Conservation (phyloP, 2,797 vertebrate genomes). For the Sciurus vulgaris region DNA sequence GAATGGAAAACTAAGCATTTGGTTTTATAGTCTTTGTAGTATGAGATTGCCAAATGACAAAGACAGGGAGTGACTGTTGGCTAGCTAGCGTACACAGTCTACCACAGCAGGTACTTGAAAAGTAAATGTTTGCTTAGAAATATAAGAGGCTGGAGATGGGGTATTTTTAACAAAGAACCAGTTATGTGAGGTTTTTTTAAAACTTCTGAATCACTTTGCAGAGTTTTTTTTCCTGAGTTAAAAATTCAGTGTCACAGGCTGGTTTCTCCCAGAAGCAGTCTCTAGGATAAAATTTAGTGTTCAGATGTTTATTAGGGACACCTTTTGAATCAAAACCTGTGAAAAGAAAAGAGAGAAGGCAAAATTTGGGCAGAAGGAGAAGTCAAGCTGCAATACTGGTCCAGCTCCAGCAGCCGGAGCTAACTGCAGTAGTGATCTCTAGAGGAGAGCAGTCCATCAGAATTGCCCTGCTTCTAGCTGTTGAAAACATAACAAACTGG, state of each 20-base stretch:
- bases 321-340: not conserved
- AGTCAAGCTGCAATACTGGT: not conserved
- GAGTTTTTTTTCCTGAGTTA: not conserved
- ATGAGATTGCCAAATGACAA: not conserved
- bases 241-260: not conserved
- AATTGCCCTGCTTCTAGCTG: not conserved
- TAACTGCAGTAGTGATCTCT: not conserved
- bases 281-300: not conserved
- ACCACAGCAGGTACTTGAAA: not conserved
- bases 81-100: not conserved
- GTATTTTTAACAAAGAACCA: conserved; percentile 13
- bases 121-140: not conserved
- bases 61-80: not conserved
- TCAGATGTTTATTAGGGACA: not conserved
- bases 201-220: conserved; percentile 35
- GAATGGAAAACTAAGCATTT: not conserved
- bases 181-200: conserved; percentile 34
- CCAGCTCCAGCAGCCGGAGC: not conserved
- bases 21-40: not conserved
- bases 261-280: not conserved
- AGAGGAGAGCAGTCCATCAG: not conserved
- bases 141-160: not conserved
- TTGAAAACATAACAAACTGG: not conserved
- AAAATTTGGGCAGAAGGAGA: not conserved
- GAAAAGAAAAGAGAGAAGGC: not conserved